Evolutionary conservation across 1,140 invertebrate genomes (phyloP).

Genomic region (Drosophila repletoides): DNA sequence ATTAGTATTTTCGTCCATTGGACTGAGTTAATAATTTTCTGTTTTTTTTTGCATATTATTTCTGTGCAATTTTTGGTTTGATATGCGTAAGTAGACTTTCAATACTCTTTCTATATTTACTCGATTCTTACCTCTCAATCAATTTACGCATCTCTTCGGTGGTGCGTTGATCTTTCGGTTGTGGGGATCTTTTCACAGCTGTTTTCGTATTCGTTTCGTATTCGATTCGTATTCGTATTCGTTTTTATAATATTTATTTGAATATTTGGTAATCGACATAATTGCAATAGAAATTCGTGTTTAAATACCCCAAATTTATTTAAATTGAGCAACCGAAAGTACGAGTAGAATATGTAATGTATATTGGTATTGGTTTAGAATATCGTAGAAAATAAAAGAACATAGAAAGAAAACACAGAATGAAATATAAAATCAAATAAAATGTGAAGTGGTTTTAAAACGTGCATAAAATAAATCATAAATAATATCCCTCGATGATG

Average conservation of each 20-base stretch:
- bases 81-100: constrained; percentile 3
- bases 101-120: constrained; percentile 11
- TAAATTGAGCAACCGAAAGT: constrained; percentile 32
- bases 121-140: constrained; percentile 92
- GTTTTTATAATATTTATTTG: constrained; percentile 25
- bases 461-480: background rate
- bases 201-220: constrained; percentile 41
- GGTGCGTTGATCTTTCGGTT: constrained; percentile 93
- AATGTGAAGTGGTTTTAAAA: background rate
- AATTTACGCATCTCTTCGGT: constrained; percentile 97
- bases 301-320: constrained; percentile 24
- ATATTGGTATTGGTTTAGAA: constrained; percentile 21
- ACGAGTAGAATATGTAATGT: constrained; percentile 15
- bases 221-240: constrained; percentile 7
- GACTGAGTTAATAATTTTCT: too few relatives aligned
- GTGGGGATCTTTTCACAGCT: constrained; percentile 82
- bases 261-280: constrained; percentile 28
- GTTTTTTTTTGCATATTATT: background rate
- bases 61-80: constrained; percentile 36
- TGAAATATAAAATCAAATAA: constrained; percentile 47
- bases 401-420: constrained; percentile 64
- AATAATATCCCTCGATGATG: too few relatives aligned
- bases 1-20: background rate
- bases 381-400: constrained; percentile 43
- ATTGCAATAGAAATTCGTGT: constrained; percentile 40